Evolutionary conservation across 2,113 vertebrate species (phyloP), one percentile per base, ranked within the genome.

Genomic region (Rhinoptilus africanus): DNA sequence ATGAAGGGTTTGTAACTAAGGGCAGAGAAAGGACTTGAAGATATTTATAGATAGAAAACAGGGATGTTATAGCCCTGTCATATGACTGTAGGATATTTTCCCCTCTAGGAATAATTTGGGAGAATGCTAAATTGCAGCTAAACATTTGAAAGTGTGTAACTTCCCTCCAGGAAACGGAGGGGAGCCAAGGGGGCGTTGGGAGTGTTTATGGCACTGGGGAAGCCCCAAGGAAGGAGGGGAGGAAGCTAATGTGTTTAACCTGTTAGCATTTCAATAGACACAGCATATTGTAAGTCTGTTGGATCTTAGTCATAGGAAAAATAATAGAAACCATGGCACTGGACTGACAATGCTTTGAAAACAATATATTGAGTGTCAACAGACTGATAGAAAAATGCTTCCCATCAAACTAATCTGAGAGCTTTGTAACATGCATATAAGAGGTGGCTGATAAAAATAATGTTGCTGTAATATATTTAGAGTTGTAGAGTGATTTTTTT

Each of bases 111-210:
- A 69, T 41, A 69, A 69, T 74, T 3, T 50, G 24, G 12, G 37
- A 85, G 71, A n/a, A 35, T 8, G 62, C 12, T 81, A 30, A 85
- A 37, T 50, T 35, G 18, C 23, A 91, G 19, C 12, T n/a, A 12
- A 74, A 51, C 18, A 1, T 56, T 74, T 39, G 45, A 51, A 89
- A 89, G 67, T 5, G 35, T 0, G 0, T 24, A 32, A 34, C 43
- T 60, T 73, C 16, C 22, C 21, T 48, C 13, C 63, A 76, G 74
- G 51, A 89, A 83, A 45, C 1, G 3, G 12, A 59, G 51, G 3
- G 0, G 3, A 30, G 10, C 20, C 8, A 7, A 71, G 39, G 27
- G 9, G 17, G 13, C n/a, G 32, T 14, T 1, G 4, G 47, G 18
- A 66, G 26, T 0, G 47, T 48, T 48, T 48, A 5, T 48, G 47